phyloP scores from a whole-genome alignment of 2,797 vertebrate genomes.

The Gymnopithys bicolor region DNA sequence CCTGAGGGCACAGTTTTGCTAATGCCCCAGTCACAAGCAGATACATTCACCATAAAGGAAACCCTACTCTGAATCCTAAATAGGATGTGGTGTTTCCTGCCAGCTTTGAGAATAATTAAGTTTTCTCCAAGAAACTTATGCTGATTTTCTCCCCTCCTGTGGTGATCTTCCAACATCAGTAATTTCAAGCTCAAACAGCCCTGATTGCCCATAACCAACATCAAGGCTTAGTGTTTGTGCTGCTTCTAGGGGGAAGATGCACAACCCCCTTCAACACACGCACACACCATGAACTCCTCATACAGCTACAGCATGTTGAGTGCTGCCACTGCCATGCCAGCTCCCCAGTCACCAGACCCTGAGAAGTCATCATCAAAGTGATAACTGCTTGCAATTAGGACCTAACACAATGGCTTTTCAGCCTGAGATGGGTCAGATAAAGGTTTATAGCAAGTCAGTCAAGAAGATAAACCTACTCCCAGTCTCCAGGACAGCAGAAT shows the following conservation, averaged over 20 bases:
- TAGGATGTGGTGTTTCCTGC: not conserved
- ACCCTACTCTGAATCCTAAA: not conserved
- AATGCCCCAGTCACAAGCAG: not conserved
- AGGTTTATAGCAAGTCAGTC: not conserved
- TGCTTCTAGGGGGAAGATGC: not conserved
- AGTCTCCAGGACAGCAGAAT: not conserved
- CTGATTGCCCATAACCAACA: not conserved
- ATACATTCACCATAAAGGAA: not conserved
- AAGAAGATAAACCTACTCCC: not conserved
- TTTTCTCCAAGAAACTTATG: not conserved
- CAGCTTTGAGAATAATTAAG: not conserved
- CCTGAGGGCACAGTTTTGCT: not conserved
- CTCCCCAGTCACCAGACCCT: not conserved
- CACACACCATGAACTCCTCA: not conserved
- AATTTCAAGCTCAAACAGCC: not conserved
- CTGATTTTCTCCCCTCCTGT: not conserved
- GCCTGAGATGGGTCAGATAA: not conserved
- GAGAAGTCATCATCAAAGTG: not conserved
- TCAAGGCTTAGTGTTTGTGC: not conserved
- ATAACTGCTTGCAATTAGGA: not conserved
- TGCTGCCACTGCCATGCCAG: not conserved
- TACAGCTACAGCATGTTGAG: rapidly evolving
- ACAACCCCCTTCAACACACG: not conserved
- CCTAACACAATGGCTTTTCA: not conserved
- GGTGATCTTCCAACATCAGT: not conserved